Conservation (phyloP, 2,113 vertebrate species). For the Dinomys branickii region DNA sequence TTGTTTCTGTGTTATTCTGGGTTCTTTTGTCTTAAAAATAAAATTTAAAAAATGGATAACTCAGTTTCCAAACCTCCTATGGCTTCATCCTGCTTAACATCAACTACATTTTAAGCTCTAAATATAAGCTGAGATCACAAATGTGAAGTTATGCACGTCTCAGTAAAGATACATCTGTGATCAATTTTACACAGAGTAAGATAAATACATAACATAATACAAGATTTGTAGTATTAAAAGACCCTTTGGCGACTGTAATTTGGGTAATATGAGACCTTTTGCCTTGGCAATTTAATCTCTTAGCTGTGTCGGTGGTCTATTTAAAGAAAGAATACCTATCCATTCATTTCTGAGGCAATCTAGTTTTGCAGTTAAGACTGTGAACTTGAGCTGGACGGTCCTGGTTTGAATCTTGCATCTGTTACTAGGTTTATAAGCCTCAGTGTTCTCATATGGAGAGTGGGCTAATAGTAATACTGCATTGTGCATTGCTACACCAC, state of each 20-base stretch:
- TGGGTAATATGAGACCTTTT: not conserved
- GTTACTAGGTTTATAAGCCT: not conserved
- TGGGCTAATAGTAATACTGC: not conserved
- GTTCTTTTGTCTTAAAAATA: no score
- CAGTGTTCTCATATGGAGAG: not conserved
- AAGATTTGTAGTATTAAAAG: not conserved
- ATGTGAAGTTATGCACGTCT: not conserved
- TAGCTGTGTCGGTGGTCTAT: not conserved
- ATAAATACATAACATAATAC: not conserved
- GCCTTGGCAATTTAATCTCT: not conserved
- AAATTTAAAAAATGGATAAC: no score
- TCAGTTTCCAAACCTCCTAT: not conserved
- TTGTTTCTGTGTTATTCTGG: no score
- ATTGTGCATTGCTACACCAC: not conserved
- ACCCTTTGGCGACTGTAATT: not conserved
- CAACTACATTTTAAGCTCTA: not conserved
- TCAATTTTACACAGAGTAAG: not conserved
- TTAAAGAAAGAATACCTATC: conserved; percentile 19
- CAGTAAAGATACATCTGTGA: not conserved
- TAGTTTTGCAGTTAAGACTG: not conserved
- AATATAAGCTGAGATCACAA: not conserved
- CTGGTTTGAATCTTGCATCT: not conserved
- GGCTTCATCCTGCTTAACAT: not conserved
- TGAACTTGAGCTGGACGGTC: not conserved
- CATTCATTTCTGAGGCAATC: not conserved